Conservation (phyloP, 2,797 vertebrate genomes). For the Danio choprae region DNA sequence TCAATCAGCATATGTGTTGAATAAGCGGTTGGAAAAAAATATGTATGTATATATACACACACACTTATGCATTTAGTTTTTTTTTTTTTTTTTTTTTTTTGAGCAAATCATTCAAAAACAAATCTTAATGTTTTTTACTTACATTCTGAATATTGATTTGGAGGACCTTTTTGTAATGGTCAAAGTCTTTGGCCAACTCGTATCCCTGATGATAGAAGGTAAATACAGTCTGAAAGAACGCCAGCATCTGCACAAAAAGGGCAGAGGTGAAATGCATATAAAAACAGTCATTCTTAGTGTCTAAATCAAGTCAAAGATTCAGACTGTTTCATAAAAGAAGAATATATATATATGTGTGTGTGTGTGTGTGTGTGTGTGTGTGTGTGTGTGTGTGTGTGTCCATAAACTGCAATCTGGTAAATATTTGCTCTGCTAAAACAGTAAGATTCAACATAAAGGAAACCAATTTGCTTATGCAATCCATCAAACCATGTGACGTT, state of each 20-base stretch:
- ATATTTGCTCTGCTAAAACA: not conserved
- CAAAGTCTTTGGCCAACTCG: slow-evolving; percentile 97
- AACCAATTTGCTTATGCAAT: not conserved
- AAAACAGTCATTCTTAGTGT: not conserved
- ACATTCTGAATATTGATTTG: slow-evolving; percentile 99
- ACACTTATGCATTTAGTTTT: too few species aligned
- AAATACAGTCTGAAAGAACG: slow-evolving; percentile 98
- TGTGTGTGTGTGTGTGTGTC: not conserved
- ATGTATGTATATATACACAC: too few species aligned
- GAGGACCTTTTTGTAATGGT: slow-evolving; percentile 93
- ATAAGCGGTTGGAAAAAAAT: too few species aligned
- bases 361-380: too few species aligned
- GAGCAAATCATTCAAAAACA: not conserved
- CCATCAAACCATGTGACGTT: not conserved
- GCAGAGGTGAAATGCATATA: too few species aligned
- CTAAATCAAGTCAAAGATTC: not conserved
- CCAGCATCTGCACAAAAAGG: slow-evolving; percentile 85
- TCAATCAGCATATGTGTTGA: not conserved
- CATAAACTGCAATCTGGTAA: not conserved
- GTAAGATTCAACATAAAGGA: not conserved
- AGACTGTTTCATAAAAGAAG: not conserved
- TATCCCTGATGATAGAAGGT: slow-evolving; percentile 99
- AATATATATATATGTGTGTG: too few species aligned
- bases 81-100: too few species aligned
- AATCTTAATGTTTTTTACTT: slow-evolving; percentile 66